phyloP scores from a whole-genome alignment of 1,140 invertebrate genomes.

The Lethrus apterus region DNA sequence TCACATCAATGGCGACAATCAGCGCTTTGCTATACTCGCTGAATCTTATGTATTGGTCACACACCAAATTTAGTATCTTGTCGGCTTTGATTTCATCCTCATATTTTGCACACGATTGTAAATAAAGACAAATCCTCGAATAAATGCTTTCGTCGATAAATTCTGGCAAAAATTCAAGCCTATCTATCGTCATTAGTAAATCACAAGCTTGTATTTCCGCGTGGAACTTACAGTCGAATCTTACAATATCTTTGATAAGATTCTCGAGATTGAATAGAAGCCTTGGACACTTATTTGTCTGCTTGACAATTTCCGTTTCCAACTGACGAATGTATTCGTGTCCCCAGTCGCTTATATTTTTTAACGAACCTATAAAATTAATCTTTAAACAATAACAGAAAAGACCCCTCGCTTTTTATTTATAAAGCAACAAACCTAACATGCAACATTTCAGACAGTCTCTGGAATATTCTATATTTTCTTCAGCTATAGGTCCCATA shows the following conservation, averaged over 20 bases:
- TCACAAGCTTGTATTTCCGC: slow-evolving; percentile 85
- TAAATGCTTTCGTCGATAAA: slow-evolving; percentile 64
- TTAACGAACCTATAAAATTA: not conserved
- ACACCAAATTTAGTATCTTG: slow-evolving; percentile 54
- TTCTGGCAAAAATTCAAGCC: slow-evolving; percentile 60
- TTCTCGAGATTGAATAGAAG: slow-evolving; percentile 44
- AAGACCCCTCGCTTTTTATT: too few relatives aligned
- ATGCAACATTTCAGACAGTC: slow-evolving; percentile 70
- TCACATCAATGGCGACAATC: slow-evolving; percentile 68
- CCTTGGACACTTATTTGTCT: slow-evolving; percentile 48
- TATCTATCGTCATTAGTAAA: slow-evolving; percentile 76
- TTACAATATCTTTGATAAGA: slow-evolving; percentile 60
- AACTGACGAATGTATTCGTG: slow-evolving; percentile 81
- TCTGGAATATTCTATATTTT: slow-evolving; percentile 46
- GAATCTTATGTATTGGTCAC: slow-evolving; percentile 66
- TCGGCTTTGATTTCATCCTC: slow-evolving; percentile 72
- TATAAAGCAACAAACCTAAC: slow-evolving; percentile 36
- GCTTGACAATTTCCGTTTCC: slow-evolving; percentile 69
- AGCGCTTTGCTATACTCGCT: slow-evolving; percentile 66
- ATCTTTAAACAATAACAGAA: not conserved
- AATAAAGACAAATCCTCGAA: slow-evolving; percentile 68
- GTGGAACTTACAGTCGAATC: slow-evolving; percentile 75
- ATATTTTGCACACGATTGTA: slow-evolving; percentile 72
- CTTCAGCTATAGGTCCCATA: slow-evolving; percentile 59
- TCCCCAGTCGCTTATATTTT: slow-evolving; percentile 73